Base-by-base conservation (phyloP, 2,113 vertebrate species). In the Argyrosomus japonicus region DNA sequence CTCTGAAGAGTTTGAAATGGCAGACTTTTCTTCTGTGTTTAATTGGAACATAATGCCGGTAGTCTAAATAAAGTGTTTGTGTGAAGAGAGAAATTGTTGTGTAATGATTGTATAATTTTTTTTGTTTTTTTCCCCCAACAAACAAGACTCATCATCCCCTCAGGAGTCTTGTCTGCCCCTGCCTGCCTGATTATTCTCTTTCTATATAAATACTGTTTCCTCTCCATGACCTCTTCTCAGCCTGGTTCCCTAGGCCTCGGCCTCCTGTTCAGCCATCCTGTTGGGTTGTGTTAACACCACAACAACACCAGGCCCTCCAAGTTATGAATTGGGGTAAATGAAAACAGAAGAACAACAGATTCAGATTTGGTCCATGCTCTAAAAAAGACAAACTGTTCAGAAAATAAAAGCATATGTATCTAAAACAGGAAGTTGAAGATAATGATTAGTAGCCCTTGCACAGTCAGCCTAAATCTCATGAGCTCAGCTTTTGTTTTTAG, bases 31-130 rank as follows among this genome's bases (percentile, higher is more conserved):
- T 84, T 89, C 87, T 88, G 90, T 86, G 74, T 90, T 91, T 93
- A 94, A 94, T 91, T 93, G 92, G 87, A 92, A 94, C 91, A 93
- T 93, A 89, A 89, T 82, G 89, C 80, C 68, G 53, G 70, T 62
- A 79, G 79, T 89, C 81, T 87, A 85, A 91, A 90, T 91, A 81
- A 90, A 92, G 84, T 84, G 88, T 87, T 90, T 92, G 85, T 90
- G 78, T 92, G 89, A 89, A 89, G 87, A 85, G 54, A 81, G 83
- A 88, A 91, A 81, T 51, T 67, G 70, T 87, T 85, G 85, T 84
- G 78, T 90, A 88, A 91, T 90, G 81, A 83, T 68, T 70, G 7
- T 40, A 40, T 40, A 40, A 40, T 29, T 74, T 74, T 76, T 71
- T 45, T 13, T 25, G 19, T 62, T 73, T 73, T 10, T 73, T 70